These are phyloP conservation scores for Philereme vetulata DNA, from an alignment of 2,888 invertebrate species.

Conservation along the genomic window DNA sequence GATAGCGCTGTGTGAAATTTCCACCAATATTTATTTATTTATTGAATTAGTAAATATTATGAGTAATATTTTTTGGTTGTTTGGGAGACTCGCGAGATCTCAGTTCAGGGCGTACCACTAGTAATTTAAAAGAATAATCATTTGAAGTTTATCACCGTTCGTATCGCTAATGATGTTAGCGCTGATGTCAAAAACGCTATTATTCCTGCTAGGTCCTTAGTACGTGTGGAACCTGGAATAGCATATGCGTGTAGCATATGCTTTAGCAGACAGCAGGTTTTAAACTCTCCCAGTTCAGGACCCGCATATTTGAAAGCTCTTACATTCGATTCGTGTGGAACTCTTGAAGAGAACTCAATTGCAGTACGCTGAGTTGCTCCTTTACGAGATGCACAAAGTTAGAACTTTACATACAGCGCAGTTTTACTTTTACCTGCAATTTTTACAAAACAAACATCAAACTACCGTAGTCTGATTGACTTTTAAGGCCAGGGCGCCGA, in stretches of 20 bases:
- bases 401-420: slow-evolving; percentile 51
- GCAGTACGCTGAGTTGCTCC: slow-evolving; percentile 60
- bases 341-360: slow-evolving; percentile 59
- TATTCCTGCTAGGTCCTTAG: too few species aligned
- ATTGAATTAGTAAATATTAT: too few species aligned
- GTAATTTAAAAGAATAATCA: too few species aligned
- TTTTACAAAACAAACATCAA: slow-evolving; percentile 55
- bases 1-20: too few species aligned
- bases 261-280: slow-evolving; percentile 13
- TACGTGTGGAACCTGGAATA: too few species aligned
- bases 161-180: too few species aligned
- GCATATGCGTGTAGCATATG: background rate
- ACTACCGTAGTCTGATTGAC: slow-evolving; percentile 18
- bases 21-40: too few species aligned
- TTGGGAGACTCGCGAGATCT: too few species aligned
- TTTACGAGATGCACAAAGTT: slow-evolving; percentile 61
- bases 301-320: slow-evolving; percentile 64
- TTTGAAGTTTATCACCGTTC: too few species aligned
- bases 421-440: slow-evolving; percentile 51
- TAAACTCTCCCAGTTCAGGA: slow-evolving; percentile 4
- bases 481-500: background rate
- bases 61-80: too few species aligned
- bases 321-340: slow-evolving; percentile 60
- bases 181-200: too few species aligned
- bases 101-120: too few species aligned